A percentile compares a stretch with the other conserved stretches of the same genome.
Evolutionary conservation across 1,140 invertebrate genomes (phyloP).

Genomic region (Cataglyphis hispanica): DNA sequence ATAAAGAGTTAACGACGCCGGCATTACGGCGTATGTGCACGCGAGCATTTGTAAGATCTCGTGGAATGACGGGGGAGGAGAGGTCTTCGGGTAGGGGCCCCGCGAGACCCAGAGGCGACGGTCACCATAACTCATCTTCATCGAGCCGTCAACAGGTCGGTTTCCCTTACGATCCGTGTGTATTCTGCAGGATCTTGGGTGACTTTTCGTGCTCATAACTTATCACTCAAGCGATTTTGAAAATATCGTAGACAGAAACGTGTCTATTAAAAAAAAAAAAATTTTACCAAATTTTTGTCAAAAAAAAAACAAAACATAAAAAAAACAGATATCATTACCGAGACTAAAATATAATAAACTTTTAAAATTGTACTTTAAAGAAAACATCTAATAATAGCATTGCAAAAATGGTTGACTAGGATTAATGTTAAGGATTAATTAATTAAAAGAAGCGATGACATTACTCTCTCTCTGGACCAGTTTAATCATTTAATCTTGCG

Average conservation of each 20-base stretch:
- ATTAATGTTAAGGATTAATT: too few relatives aligned
- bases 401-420: not conserved
- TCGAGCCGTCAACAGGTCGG: conserved; percentile 73
- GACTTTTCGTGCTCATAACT: not conserved
- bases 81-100: not conserved
- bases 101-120: conserved; percentile 71
- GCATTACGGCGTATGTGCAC: conserved; percentile 74
- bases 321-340: not conserved
- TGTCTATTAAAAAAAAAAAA: not conserved
- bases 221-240: conserved; percentile 1
- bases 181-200: conserved; percentile 12
- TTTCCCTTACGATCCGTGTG: conserved; percentile 53
- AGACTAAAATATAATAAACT: not conserved
- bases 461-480: conserved; percentile 46
- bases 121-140: conserved; percentile 77
- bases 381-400: not conserved
- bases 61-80: conserved; percentile 49
- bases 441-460: conserved; percentile 8
- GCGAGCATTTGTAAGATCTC: conserved; percentile 77
- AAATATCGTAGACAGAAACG: not conserved
- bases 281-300: not conserved
- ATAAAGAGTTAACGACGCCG: conserved; percentile 78
- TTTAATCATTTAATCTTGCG: conserved; percentile 59
- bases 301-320: too few relatives aligned
- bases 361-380: not conserved